A percentile compares a stretch with the other conserved stretches of the same genome.
phyloP scores from a whole-genome alignment of 2,888 invertebrate species.

The Amiota mariae region DNA sequence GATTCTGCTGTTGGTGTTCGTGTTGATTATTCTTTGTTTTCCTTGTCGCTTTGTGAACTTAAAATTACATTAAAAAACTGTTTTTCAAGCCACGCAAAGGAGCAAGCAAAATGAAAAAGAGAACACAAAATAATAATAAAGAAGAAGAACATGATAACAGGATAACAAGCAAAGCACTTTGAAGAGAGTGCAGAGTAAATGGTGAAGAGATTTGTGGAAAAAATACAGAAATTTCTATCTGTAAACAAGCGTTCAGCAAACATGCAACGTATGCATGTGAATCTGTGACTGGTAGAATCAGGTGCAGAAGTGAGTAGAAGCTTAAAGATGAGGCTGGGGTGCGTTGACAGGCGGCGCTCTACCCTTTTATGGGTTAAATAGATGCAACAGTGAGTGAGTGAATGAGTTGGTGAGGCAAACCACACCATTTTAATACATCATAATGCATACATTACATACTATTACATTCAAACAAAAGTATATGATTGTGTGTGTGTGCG shows the following conservation, averaged over 20 bases:
- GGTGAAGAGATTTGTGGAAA: no score
- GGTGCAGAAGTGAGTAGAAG: no score
- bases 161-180: conserved; percentile 7
- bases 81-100: neutral
- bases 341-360: neutral
- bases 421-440: no score
- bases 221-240: neutral
- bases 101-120: no score
- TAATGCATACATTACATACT: no score
- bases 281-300: neutral
- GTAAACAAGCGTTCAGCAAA: conserved; percentile 15
- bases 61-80: conserved; percentile 25
- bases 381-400: conserved; percentile 4
- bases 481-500: neutral
- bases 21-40: neutral
- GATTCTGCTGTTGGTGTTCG: neutral
- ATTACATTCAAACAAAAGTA: neutral
- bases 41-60: conserved; percentile 21
- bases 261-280: conserved; percentile 15
- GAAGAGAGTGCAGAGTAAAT: neutral
- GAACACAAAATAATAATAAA: neutral
- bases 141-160: conserved; percentile 1
- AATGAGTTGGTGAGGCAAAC: no score
- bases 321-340: neutral
- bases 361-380: conserved; percentile 13